A percentile compares a stretch with the other conserved stretches of the same genome.
phyloP scores from a whole-genome alignment of 2,888 invertebrate genomes.

The Eupeodes luniger region DNA sequence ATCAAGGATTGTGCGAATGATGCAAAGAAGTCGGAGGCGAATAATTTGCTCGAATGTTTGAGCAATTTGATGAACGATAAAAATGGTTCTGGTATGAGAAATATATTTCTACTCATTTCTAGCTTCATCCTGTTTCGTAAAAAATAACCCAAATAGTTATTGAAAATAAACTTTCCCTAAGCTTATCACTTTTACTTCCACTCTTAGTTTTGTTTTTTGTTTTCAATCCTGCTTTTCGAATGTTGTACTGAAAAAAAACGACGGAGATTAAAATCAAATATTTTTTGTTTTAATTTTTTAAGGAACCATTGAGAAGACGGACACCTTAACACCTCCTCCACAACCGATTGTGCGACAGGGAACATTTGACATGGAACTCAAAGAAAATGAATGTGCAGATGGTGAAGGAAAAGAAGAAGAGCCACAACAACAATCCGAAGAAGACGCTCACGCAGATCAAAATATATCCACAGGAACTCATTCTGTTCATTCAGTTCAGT shows the following conservation, averaged over 20 bases:
- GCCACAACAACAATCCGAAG: neutral
- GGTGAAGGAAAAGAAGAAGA: slow-evolving; percentile 22
- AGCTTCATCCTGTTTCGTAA: too few relatives aligned
- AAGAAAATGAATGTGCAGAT: slow-evolving; percentile 60
- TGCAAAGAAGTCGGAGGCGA: slow-evolving; percentile 77
- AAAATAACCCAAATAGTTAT: too few relatives aligned
- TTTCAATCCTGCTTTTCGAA: neutral
- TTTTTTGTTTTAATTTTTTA: neutral
- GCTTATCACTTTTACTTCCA: neutral
- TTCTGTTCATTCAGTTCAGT: slow-evolving; percentile 68
- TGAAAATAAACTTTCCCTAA: too few relatives aligned
- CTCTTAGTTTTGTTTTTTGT: neutral
- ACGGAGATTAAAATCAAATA: too few relatives aligned
- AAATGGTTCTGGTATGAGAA: slow-evolving; percentile 38
- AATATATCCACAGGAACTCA: slow-evolving; percentile 68
- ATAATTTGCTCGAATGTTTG: slow-evolving; percentile 77
- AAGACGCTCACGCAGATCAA: slow-evolving; percentile 9
- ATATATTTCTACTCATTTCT: neutral
- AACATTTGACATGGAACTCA: slow-evolving; percentile 79
- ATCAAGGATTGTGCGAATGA: slow-evolving; percentile 76
- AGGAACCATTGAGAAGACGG: slow-evolving; percentile 32
- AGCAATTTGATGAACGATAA: slow-evolving; percentile 75
- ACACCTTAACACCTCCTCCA: slow-evolving; percentile 51
- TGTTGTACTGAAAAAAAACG: too few relatives aligned
- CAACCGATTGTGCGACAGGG: slow-evolving; percentile 78